Conservation (phyloP, 2,888 invertebrate genomes). For the Timema podura region DNA sequence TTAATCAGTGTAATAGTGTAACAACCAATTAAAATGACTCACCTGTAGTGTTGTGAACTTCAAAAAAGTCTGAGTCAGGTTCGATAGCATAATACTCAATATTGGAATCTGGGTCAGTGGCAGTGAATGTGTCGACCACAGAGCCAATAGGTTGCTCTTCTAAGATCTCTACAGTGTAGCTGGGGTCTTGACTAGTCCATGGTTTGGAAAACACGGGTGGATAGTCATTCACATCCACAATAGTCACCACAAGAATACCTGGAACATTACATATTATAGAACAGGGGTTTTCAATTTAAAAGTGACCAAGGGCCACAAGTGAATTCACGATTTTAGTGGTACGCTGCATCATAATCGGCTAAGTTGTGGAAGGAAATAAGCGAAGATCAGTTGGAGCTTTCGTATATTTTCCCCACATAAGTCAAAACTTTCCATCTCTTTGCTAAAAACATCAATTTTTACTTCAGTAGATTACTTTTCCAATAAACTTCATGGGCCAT, state of each 20-base stretch:
- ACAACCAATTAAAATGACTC: conserved; percentile 33
- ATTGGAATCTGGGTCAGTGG: conserved; percentile 77
- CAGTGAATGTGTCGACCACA: conserved; percentile 69
- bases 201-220: conserved; percentile 63
- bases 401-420: too few relatives aligned
- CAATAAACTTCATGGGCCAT: too few relatives aligned
- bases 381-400: too few relatives aligned
- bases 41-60: conserved; percentile 77
- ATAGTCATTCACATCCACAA: conserved; percentile 57
- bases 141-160: conserved; percentile 82
- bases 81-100: conserved; percentile 70
- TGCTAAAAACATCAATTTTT: too few relatives aligned
- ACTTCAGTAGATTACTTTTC: too few relatives aligned
- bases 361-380: too few relatives aligned
- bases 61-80: conserved; percentile 68
- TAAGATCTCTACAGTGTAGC: conserved; percentile 61
- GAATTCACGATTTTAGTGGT: too few relatives aligned
- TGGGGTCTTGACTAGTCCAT: conserved; percentile 63
- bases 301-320: too few relatives aligned
- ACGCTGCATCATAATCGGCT: too few relatives aligned
- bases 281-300: too few relatives aligned
- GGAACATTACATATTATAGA: conserved; percentile 22
- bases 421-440: too few relatives aligned
- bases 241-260: conserved; percentile 60
- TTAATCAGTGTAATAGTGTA: too few relatives aligned